phyloP scores from a whole-genome alignment of 2,888 invertebrate genomes.

The Tenodera sinensis region DNA sequence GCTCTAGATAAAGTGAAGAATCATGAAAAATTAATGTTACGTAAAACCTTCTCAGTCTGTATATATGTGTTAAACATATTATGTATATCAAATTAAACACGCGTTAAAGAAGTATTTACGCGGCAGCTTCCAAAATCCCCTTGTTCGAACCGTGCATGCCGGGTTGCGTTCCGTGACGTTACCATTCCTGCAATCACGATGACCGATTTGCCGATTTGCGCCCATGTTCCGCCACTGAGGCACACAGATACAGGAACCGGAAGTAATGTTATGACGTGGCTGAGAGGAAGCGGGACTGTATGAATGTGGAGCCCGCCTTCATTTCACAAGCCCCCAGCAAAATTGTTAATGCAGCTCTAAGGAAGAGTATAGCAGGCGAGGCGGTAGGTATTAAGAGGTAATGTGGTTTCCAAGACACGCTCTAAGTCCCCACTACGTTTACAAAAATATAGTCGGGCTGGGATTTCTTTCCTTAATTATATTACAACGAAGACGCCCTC shows the following conservation, averaged over 20 bases:
- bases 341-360: background rate
- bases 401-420: background rate
- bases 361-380: background rate
- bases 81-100: too few relatives aligned
- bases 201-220: too few relatives aligned
- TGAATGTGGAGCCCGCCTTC: background rate
- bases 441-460: background rate
- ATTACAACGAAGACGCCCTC: background rate
- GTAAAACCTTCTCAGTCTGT: too few relatives aligned
- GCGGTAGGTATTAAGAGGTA: background rate
- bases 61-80: too few relatives aligned
- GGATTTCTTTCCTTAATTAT: background rate
- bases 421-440: background rate
- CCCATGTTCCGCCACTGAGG: background rate
- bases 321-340: background rate
- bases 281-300: background rate
- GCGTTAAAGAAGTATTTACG: too few relatives aligned
- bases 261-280: background rate
- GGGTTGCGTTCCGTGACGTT: too few relatives aligned
- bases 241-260: background rate
- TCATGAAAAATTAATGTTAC: too few relatives aligned
- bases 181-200: too few relatives aligned
- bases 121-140: too few relatives aligned
- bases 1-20: too few relatives aligned
- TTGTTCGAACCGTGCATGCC: too few relatives aligned